Base-by-base conservation (phyloP, 2,888 invertebrate genomes). In the Napeogenes inachia region DNA sequence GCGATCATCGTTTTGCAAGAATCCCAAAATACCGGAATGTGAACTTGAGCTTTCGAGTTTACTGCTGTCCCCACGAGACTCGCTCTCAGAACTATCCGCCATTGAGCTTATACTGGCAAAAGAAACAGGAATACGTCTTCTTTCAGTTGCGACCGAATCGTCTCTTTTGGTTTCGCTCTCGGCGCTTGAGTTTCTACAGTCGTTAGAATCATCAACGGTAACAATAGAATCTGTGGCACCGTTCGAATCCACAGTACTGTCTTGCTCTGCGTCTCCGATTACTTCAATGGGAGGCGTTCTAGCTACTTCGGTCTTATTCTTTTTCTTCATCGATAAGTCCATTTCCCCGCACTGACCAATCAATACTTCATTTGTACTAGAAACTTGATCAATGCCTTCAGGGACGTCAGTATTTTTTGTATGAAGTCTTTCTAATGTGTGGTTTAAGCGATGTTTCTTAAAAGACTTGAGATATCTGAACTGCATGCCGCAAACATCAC, bases 401-500 rank as follows among this genome's bases (percentile, higher is more conserved):
- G 89, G 81, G 5, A 81, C 82, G 13, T 91, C 91, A 68, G 92
- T 91, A 63, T 79, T 88, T 74, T 94, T 94, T 5, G 95, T 94
- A 77, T 96, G 96, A 61, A 96, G 90, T 68, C 96, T 92, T 79
- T 96, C 96, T 46, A 97, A 82, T 0, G 96, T 96, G 81, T 97
- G 97, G 76, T 97, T 97, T 62, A 97, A 92, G 33, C 97, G 93
- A 78, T 97, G 97, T 82, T 97, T 97, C 82, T 96, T 96, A 84
- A 97, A 97, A 0, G 96, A 97, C 77, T 97, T 97, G 57, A 97
- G 92, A 82, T 97, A 97, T 69, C 96, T 92, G 70, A 97, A 97
- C 81, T 97, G 97, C 97, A 97, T 97, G 65, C 97, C 97, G 82
- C 97, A 97, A 3, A 97, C 96, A 78, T 97, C 97, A 79, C 97